A percentile compares a stretch with the other conserved stretches of the same genome.
These are phyloP conservation scores for Delphinapterus leucas DNA, from an alignment of 2,113 vertebrate species.

Conservation along the genomic window DNA sequence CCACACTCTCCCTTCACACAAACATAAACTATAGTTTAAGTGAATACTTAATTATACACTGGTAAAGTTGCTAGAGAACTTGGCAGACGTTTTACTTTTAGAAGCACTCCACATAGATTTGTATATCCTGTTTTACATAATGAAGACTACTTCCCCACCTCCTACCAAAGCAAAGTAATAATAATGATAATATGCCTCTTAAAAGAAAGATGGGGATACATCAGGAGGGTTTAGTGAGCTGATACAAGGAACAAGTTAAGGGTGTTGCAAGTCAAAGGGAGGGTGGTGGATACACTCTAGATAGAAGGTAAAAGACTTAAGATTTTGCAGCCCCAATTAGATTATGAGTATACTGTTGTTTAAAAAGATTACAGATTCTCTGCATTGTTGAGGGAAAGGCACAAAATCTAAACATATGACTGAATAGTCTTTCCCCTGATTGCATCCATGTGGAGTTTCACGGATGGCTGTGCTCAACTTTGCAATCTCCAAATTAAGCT, in stretches of 20 bases:
- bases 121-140: slow-evolving; percentile 68
- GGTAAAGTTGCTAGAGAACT: slow-evolving; percentile 50
- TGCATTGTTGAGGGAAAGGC: not conserved
- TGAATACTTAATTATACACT: slow-evolving; percentile 69
- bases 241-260: not conserved
- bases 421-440: not conserved
- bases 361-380: not conserved
- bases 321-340: not conserved
- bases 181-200: slow-evolving; percentile 55
- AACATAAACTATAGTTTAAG: slow-evolving; percentile 67
- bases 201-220: slow-evolving; percentile 1
- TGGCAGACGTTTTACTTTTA: slow-evolving; percentile 71
- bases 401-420: not conserved
- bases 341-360: not conserved
- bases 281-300: not conserved
- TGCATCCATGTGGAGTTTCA: not conserved
- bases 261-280: not conserved
- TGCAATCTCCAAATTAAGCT: not conserved
- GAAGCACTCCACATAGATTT: slow-evolving; percentile 52
- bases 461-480: not conserved
- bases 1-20: slow-evolving; percentile 48
- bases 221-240: not conserved
- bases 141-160: slow-evolving; percentile 57
- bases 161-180: slow-evolving; percentile 52
- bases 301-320: not conserved